Percentiles rank a stretch among this genome's conserved stretches.
Conservation (phyloP, 2,797 vertebrate genomes). For the Bovichtus variegatus region DNA sequence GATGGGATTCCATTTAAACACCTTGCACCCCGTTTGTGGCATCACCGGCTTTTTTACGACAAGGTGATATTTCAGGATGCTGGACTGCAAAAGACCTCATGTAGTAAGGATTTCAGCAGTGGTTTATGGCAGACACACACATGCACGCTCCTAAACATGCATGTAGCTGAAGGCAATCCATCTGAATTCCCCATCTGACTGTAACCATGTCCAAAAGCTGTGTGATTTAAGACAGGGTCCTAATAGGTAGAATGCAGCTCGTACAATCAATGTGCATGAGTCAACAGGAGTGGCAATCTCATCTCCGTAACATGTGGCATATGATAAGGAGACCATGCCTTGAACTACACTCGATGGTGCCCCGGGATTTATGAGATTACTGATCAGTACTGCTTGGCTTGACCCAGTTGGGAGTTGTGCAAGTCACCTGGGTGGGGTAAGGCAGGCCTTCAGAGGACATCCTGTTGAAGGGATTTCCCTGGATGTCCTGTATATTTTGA, state of each 20-base stretch:
- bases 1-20: slow-evolving; percentile 70
- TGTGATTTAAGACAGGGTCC: slow-evolving; percentile 60
- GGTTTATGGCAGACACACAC: slow-evolving; percentile 54
- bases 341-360: slow-evolving; percentile 25
- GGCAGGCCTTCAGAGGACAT: background rate
- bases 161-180: slow-evolving; percentile 45
- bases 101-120: slow-evolving; percentile 41
- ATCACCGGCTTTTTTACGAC: slow-evolving; percentile 58
- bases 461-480: background rate
- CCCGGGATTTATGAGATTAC: slow-evolving; percentile 10
- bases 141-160: slow-evolving; percentile 1
- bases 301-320: slow-evolving; percentile 18
- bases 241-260: slow-evolving; percentile 52
- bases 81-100: slow-evolving; percentile 17
- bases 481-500: background rate
- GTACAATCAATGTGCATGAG: slow-evolving; percentile 47
- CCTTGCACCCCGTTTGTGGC: slow-evolving; percentile 60
- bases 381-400: background rate
- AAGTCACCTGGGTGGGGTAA: background rate
- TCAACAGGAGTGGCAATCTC: slow-evolving; percentile 39
- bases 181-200: slow-evolving; percentile 59
- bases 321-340: slow-evolving; percentile 37
- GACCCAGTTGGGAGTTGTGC: background rate
- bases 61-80: slow-evolving; percentile 57
- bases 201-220: slow-evolving; percentile 39